Conservation (phyloP, 1,140 invertebrate species). For the Conus betulinus region DNA sequence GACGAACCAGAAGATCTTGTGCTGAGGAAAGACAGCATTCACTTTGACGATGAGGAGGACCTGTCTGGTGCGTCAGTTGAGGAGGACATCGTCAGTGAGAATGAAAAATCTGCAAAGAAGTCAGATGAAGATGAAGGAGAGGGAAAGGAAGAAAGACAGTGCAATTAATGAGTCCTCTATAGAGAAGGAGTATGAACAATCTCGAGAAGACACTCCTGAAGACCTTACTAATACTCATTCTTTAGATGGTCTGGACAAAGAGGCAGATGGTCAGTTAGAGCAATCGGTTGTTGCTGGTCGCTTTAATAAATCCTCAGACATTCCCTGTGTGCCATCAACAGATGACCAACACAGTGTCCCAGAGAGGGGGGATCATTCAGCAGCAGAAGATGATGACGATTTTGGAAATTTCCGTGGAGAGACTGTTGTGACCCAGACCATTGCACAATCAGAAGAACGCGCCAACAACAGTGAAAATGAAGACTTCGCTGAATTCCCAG, state of each 20-base stretch:
- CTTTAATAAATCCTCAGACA: neutral
- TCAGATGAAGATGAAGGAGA: constrained; percentile 28
- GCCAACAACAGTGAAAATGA: constrained; percentile 13
- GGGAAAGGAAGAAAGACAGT: constrained; percentile 38
- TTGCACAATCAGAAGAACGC: constrained; percentile 3
- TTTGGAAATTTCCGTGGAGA: constrained; percentile 15
- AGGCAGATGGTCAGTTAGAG: neutral
- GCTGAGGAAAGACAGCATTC: neutral
- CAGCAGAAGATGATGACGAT: constrained; percentile 14
- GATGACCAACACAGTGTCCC: neutral
- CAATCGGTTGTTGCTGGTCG: neutral
- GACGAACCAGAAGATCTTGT: constrained; percentile 31
- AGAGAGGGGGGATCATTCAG: neutral
- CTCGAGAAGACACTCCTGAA: constrained; percentile 30
- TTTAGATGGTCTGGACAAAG: neutral
- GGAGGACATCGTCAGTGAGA: constrained; percentile 57
- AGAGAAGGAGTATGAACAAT: constrained; percentile 42
- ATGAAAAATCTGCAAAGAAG: constrained; percentile 20
- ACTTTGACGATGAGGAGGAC: constrained; percentile 33
- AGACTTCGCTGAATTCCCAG: constrained; percentile 33
- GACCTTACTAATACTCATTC: neutral
- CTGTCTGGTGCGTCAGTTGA: constrained; percentile 32
- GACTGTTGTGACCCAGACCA: neutral
- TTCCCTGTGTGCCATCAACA: neutral
- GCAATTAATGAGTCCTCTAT: neutral